phyloP scores from a whole-genome alignment of 2,113 vertebrate genomes.

The Azemiops feae region DNA sequence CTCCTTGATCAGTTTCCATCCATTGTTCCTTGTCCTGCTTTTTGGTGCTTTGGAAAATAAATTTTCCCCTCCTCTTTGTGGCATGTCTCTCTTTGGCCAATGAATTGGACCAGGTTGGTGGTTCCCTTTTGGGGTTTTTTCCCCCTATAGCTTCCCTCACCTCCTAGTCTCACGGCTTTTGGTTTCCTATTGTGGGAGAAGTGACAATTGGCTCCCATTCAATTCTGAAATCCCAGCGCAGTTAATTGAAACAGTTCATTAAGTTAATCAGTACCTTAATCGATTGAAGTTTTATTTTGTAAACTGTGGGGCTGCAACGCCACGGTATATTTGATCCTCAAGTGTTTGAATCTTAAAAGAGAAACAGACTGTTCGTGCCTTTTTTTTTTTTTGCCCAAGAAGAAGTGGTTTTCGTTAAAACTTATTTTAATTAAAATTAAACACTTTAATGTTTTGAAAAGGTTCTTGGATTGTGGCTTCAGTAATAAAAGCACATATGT shows the following conservation, averaged over 20 bases:
- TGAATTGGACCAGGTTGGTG: too few relatives aligned
- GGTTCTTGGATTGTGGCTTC: not conserved
- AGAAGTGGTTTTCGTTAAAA: not conserved
- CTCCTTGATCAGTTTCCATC: too few relatives aligned
- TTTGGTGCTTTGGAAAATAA: not conserved
- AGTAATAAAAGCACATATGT: not conserved
- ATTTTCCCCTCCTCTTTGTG: not conserved
- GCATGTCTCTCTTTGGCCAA: too few relatives aligned
- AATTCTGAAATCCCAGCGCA: not conserved
- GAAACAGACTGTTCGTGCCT: not conserved
- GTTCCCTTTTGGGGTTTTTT: too few relatives aligned
- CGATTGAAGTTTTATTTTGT: not conserved
- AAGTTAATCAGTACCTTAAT: not conserved
- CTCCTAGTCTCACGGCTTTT: too few relatives aligned
- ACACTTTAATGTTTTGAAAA: not conserved
- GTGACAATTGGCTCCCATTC: not conserved
- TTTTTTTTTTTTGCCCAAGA: not conserved
- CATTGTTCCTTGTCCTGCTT: too few relatives aligned
- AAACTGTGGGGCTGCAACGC: not conserved
- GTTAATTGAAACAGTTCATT: not conserved
- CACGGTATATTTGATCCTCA: not conserved
- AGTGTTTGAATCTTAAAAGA: not conserved
- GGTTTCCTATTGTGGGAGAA: not conserved
- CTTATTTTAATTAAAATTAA: not conserved
- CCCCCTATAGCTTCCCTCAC: too few relatives aligned